These are phyloP conservation scores for Saccostrea cuccullata DNA, from an alignment of 1,140 invertebrate species.

Conservation along the genomic window DNA sequence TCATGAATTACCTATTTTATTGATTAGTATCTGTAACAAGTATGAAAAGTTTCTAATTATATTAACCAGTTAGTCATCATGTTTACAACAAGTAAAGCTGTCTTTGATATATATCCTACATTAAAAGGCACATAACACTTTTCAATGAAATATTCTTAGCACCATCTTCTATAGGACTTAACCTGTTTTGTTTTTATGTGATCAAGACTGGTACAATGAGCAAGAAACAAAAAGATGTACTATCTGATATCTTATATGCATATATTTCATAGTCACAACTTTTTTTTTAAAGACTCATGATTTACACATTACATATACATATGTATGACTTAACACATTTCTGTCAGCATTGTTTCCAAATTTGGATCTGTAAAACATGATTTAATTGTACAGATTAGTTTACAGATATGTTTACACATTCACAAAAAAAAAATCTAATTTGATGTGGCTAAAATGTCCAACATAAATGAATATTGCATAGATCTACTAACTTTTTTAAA, in stretches of 20 bases:
- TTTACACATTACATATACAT: neutral
- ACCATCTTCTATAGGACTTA: conserved; percentile 27
- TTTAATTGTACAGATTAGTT: neutral
- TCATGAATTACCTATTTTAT: conserved; percentile 31
- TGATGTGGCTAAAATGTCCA: conserved; percentile 9
- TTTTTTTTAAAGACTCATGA: neutral
- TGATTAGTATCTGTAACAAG: conserved; percentile 29
- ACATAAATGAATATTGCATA: conserved; percentile 24
- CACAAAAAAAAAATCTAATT: neutral
- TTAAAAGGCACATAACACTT: conserved; percentile 25
- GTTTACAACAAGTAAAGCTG: conserved; percentile 24
- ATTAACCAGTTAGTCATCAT: conserved; percentile 28
- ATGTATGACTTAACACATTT: neutral
- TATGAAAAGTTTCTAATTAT: conserved; percentile 16
- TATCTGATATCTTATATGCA: neutral
- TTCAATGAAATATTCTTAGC: conserved; percentile 27
- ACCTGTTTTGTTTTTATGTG: neutral
- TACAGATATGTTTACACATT: neutral
- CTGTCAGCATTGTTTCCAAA: neutral
- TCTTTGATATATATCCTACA: conserved; percentile 26
- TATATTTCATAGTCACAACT: neutral
- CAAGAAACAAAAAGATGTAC: neutral
- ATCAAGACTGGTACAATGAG: conserved; percentile 9
- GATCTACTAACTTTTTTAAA: neutral
- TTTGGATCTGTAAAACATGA: neutral